Evolutionary conservation across 2,888 invertebrate genomes (phyloP).

Genomic region (Acleris sparsana): DNA sequence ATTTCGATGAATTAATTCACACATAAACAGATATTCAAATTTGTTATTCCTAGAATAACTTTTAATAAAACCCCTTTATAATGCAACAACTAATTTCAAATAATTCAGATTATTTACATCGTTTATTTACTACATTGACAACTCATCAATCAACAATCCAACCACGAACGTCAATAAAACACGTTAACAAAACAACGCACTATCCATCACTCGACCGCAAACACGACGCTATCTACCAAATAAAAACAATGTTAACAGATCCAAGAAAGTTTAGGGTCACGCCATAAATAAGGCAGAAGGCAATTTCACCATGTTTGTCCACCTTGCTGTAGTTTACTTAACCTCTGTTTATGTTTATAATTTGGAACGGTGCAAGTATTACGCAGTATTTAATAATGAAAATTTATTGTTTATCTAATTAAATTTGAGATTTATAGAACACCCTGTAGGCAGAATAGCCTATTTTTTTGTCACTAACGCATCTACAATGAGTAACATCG

Average conservation of each 20-base stretch:
- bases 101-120: no score
- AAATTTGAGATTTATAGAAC: neutral
- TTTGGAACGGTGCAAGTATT: conserved; percentile 51
- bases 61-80: no score
- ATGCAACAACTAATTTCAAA: no score
- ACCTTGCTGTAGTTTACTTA: conserved; percentile 68
- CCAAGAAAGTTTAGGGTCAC: conserved; percentile 52
- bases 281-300: conserved; percentile 63
- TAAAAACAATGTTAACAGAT: conserved; percentile 46
- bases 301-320: conserved; percentile 62
- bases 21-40: no score
- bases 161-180: conserved; percentile 1
- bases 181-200: conserved; percentile 12
- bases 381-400: neutral
- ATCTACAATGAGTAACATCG: no score
- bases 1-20: no score
- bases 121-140: neutral
- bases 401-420: neutral
- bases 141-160: conserved; percentile 5
- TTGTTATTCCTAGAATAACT: no score
- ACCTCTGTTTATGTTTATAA: conserved; percentile 65
- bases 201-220: conserved; percentile 25
- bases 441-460: no score
- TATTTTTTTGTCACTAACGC: no score
- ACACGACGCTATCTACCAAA: conserved; percentile 37